phyloP scores from a whole-genome alignment of 2,888 invertebrate genomes.

The Paralinhomoeus sp. region DNA sequence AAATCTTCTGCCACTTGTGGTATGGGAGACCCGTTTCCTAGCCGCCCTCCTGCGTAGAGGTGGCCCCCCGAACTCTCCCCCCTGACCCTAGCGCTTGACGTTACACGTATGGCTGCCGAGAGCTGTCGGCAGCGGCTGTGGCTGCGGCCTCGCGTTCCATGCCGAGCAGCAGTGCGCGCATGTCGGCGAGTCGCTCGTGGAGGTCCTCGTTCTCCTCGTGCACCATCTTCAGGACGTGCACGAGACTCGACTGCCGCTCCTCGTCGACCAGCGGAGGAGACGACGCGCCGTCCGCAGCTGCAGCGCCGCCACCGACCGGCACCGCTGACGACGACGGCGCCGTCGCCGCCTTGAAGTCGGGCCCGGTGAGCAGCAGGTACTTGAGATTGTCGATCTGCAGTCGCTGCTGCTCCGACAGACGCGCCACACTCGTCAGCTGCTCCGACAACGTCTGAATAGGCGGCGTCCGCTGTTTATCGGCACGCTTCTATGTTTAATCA shows the following conservation, averaged over 20 bases:
- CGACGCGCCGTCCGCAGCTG: not conserved
- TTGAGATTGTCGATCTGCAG: constrained; percentile 61
- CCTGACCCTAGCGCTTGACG: too few species aligned
- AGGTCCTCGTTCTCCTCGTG: constrained; percentile 7
- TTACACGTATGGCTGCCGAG: too few species aligned
- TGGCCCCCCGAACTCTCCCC: too few species aligned
- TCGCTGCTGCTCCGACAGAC: constrained; percentile 49
- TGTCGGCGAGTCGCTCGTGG: not conserved
- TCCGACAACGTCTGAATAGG: not conserved
- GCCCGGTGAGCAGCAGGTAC: constrained; percentile 36
- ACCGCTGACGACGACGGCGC: not conserved
- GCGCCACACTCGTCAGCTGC: not conserved
- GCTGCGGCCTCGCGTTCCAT: too few species aligned
- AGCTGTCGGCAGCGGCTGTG: constrained; percentile 39
- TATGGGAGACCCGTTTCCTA: too few species aligned
- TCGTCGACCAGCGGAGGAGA: constrained; percentile 7
- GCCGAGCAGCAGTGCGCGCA: not conserved
- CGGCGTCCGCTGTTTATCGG: too few species aligned
- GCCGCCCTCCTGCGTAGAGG: too few species aligned
- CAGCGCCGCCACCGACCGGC: not conserved
- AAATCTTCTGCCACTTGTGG: too few species aligned
- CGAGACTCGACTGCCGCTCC: constrained; percentile 38
- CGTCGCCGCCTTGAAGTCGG: constrained; percentile 6
- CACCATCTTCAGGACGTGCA: constrained; percentile 52
- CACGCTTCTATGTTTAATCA: too few species aligned